Evolutionary conservation across 92 coral and sea anemone species (phyloP).

Genomic region (Porites cylindrica): DNA sequence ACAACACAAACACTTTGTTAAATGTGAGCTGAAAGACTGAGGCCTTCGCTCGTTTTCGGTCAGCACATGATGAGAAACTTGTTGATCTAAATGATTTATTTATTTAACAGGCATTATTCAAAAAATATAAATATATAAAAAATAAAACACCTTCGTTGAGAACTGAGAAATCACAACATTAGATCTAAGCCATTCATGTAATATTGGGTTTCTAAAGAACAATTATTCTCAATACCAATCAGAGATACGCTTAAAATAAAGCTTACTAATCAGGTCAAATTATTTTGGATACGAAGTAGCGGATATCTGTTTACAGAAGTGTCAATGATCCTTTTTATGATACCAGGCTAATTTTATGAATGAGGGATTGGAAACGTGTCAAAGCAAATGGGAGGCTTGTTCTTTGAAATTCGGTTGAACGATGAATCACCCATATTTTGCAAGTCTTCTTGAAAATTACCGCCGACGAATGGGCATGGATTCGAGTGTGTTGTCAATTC

Average conservation of each 20-base stretch:
- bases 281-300: not conserved
- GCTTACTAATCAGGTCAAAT: not conserved
- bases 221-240: not conserved
- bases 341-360: too few species aligned
- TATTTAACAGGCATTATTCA: too few species aligned
- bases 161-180: not conserved
- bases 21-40: too few species aligned
- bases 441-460: slow-evolving; percentile 65
- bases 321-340: too few species aligned
- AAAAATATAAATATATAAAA: too few species aligned
- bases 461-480: slow-evolving; percentile 63
- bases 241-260: not conserved
- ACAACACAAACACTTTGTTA: too few species aligned
- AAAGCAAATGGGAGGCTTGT: not conserved
- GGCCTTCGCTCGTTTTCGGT: too few species aligned
- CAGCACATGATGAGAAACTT: too few species aligned
- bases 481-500: slow-evolving; percentile 54
- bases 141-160: not conserved
- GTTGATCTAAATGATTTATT: not conserved
- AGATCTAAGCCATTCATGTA: not conserved
- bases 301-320: not conserved
- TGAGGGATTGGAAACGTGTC: too few species aligned
- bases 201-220: not conserved
- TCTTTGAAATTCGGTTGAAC: not conserved
- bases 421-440: slow-evolving; percentile 75